Evolutionary conservation across 2,113 vertebrate genomes (phyloP).

Genomic region (Hystrix brachyura): DNA sequence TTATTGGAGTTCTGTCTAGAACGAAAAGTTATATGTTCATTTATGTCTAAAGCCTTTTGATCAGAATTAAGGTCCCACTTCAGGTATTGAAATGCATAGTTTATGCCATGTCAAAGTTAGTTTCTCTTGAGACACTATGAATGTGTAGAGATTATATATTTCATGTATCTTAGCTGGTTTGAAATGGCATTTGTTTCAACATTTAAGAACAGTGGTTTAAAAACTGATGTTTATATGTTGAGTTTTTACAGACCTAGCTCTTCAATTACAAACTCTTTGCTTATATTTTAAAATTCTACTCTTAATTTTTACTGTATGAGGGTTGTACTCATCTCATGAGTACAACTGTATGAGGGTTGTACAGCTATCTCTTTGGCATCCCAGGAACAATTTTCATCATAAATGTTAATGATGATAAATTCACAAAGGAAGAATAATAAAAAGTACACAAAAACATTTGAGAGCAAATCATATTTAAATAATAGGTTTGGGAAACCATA

Average conservation of each 20-base stretch:
- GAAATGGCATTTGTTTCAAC: not conserved
- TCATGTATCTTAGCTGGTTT: not conserved
- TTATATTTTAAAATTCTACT: conserved; percentile 44
- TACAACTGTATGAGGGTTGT: not conserved
- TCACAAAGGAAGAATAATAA: not conserved
- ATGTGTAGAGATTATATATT: not conserved
- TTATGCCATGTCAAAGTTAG: conserved; percentile 7
- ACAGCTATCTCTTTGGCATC: not conserved
- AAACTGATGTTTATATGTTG: not conserved
- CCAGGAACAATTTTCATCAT: not conserved
- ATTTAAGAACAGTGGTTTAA: conserved; percentile 39
- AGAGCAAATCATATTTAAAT: not conserved
- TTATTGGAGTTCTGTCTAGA: conserved; percentile 16
- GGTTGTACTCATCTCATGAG: too few species aligned
- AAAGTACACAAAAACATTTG: conserved; percentile 6
- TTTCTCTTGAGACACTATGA: not conserved
- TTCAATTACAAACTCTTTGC: not conserved
- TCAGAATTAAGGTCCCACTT: not conserved
- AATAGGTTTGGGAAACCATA: not conserved
- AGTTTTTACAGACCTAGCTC: not conserved
- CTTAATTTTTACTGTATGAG: conserved; percentile 1
- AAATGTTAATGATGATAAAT: not conserved
- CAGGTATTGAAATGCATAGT: not conserved
- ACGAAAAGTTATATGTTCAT: conserved; percentile 7
- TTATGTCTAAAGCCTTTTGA: not conserved